Base-by-base conservation (phyloP, 2,113 vertebrate genomes). In the Cisticola juncidis region DNA sequence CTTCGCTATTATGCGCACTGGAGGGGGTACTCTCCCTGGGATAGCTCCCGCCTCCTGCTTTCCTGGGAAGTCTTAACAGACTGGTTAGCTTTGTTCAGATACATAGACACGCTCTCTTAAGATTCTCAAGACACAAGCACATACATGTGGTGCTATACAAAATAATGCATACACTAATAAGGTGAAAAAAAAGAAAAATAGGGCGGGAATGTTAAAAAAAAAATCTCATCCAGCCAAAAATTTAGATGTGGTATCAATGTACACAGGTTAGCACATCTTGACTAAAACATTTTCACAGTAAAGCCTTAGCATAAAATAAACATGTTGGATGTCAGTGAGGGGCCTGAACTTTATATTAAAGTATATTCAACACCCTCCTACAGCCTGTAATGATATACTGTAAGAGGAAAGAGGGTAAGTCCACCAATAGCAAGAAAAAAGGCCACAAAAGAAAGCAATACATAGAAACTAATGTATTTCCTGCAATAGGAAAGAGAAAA, bases 1-100 rank as follows among this genome's bases (percentile, higher is more conserved):
- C 14, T 57, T 48, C 50, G 45, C 61, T 38, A 47, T 72, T 65
- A 58, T 0, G 16, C 0, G 0, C 36, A 45, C 53, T 7, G 33
- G 58, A 93, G 23, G 45, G 50, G 57, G 28, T 35, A 14, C 21
- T 69, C 29, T 71, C 53, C 74, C 48, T n/a, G 26, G 60, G 21
- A 74, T 62, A 74, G 45, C 47, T 61, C n/a, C 24, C 1, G 3
- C 17, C 14, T 53, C 29, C 2, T 64, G 48, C 45, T 54, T 87
- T 50, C 71, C 57, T 36, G 57, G 35, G 40, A 91, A 48, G 65
- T 90, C 73, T 76, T 58, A 33, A 44, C 19, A 84, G n/a, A 65
- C 18, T 35, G 33, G 12, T 60, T 95, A 64, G n/a, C 58, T 78
- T 60, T 54, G 28, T 69, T 69, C 36, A 60, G 29, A 45, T 60